Conservation (phyloP, 1,140 invertebrate genomes). For the Amyelois transitella region DNA sequence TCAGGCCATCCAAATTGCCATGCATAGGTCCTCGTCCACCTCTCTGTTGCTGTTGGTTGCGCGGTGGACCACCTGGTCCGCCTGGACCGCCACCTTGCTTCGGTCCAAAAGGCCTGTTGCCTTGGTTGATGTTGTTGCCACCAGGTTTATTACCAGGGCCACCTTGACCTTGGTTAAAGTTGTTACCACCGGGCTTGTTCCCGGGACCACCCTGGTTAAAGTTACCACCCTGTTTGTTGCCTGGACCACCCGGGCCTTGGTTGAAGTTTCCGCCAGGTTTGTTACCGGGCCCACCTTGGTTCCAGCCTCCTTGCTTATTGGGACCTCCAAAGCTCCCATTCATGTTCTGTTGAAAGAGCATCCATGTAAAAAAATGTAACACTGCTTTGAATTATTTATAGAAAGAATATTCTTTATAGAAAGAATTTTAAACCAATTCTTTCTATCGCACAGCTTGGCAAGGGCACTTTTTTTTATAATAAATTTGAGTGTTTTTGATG, state of each 20-base stretch:
- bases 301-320: constrained; percentile 27
- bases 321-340: constrained; percentile 56
- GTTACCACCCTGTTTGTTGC: constrained; percentile 33
- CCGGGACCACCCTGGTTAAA: constrained; percentile 5
- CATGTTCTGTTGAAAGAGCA: constrained; percentile 37
- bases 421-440: no score
- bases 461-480: no score
- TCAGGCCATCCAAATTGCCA: constrained; percentile 25
- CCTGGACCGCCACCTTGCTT: constrained; percentile 19
- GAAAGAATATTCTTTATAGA: no score
- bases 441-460: no score
- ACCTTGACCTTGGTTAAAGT: constrained; percentile 7
- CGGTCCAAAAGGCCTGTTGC: constrained; percentile 32
- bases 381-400: no score
- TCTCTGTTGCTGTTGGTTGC: constrained; percentile 38
- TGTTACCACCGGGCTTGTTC: constrained; percentile 4
- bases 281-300: constrained; percentile 23
- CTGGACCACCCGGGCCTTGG: constrained; percentile 30
- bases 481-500: no score
- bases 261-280: constrained; percentile 26
- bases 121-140: constrained; percentile 28
- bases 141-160: constrained; percentile 20
- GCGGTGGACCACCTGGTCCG: constrained; percentile 21
- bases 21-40: constrained; percentile 25
- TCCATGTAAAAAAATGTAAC: background rate